Base-by-base conservation (phyloP, 2,888 invertebrate species). In the Hyposoter didymator region DNA sequence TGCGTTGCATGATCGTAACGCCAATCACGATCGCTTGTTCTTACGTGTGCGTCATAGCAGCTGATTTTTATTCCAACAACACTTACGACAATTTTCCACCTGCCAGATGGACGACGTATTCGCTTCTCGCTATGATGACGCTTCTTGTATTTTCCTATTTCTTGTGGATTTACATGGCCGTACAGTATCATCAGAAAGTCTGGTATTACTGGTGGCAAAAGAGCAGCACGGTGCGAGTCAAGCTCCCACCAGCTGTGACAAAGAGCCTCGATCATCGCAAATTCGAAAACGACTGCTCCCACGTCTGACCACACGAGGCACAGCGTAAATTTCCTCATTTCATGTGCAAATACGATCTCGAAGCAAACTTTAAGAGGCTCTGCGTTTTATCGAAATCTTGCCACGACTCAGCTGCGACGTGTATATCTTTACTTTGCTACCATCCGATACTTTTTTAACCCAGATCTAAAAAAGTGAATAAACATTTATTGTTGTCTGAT, bases 371-470 rank as follows among this genome's bases (percentile, higher is more conserved):
- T 95, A 97, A 66, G 97, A 97, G 19, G 98, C 98, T 90, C 98
- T 95, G 89, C 98, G 95, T 92, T 98, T 98, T 90, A 99, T 96
- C 32, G 97, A 96, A 92, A 98, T 96, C 95, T 98, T 98, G 22
- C 98, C 98, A 89, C 97, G 96, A 86, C 97, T 97, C 89, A 99
- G 94, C 92, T 98, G 97, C 1, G 97, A 96, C 90, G 97, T 95
- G 92, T 96, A 97, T 92, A 99, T 97, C 93, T 97, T 95, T 28
- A 98, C 96, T 94, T 98, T 97, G 87, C 96, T 96, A 85, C 96
- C 96, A 91, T 98, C 97, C 5, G 94, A 94, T 0, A 96, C 95
- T 94, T 98, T 98, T 92, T 98, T 97, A 69, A 99, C 97, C 97
- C 97, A 98, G 92, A 99, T 96, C 98, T 98, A 94, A 1, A 96